These are phyloP conservation scores for Xiphophorus hellerii DNA, from an alignment of 2,113 vertebrate species.

Conservation along the genomic window DNA sequence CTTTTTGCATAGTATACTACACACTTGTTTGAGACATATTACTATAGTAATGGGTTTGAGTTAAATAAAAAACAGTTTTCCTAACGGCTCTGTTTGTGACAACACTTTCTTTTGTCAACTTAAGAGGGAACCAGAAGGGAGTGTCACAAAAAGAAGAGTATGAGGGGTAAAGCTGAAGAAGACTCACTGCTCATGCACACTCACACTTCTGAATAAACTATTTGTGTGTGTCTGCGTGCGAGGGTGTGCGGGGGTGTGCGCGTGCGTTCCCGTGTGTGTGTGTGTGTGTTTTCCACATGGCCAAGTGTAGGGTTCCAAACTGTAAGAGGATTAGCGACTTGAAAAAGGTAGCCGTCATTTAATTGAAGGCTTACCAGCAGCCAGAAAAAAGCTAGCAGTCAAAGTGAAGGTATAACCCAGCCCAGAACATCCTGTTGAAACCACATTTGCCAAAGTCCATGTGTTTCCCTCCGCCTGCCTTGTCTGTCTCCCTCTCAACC, in stretches of 20 bases:
- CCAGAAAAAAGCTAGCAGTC: conserved; percentile 79
- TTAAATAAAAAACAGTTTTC: not conserved
- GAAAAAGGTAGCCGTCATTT: conserved; percentile 85
- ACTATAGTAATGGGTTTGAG: not conserved
- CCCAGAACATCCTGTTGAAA: conserved; percentile 80
- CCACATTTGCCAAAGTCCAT: conserved; percentile 74
- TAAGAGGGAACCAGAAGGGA: conserved; percentile 61
- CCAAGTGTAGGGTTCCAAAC: conserved; percentile 77
- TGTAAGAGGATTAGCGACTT: conserved; percentile 85
- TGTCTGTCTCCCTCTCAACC: conserved; percentile 70
- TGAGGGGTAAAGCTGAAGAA: conserved; percentile 43
- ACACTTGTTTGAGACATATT: not conserved
- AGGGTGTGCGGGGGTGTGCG: not conserved
- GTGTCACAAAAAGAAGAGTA: conserved; percentile 45
- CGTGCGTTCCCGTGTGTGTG: conserved; percentile 4
- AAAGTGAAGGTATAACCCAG: conserved; percentile 83
- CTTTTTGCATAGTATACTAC: not conserved
- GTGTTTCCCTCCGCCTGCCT: conserved; percentile 67
- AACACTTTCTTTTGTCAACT: conserved; percentile 61
- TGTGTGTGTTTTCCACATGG: conserved; percentile 63
- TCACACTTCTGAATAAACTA: conserved; percentile 23
- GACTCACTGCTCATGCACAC: conserved; percentile 31
- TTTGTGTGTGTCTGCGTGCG: not conserved
- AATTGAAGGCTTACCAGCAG: conserved; percentile 85
- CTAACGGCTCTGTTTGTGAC: conserved; percentile 53